These are phyloP conservation scores for Ochropacha duplaris DNA, from an alignment of 2,888 invertebrate genomes.

Conservation along the genomic window DNA sequence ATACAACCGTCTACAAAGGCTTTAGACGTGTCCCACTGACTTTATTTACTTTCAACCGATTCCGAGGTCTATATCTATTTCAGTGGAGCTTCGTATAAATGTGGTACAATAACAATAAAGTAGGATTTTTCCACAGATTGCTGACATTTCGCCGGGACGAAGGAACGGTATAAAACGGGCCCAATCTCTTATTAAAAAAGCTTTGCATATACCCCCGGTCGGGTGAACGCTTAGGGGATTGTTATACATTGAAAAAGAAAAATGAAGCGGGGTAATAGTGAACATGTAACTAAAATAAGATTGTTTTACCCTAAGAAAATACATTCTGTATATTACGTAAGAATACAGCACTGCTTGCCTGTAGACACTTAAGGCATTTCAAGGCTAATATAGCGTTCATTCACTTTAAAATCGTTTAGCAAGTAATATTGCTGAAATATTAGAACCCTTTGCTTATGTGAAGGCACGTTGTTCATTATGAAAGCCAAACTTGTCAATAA, in stretches of 20 bases:
- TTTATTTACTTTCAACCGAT: conserved; percentile 73
- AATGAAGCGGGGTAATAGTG: conserved; percentile 29
- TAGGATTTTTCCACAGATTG: conserved; percentile 73
- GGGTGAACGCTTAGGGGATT: conserved; percentile 40
- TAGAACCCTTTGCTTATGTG: not conserved
- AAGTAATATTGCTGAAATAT: not conserved
- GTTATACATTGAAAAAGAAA: conserved; percentile 26
- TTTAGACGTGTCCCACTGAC: conserved; percentile 43
- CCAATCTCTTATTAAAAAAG: conserved; percentile 73
- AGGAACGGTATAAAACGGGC: conserved; percentile 61
- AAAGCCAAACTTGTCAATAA: conserved; percentile 6
- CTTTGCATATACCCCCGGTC: conserved; percentile 60
- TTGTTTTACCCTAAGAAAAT: conserved; percentile 3
- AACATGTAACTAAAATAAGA: conserved; percentile 21
- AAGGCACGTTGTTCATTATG: not conserved
- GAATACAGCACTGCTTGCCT: not conserved
- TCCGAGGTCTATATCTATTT: conserved; percentile 72
- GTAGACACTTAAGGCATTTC: not conserved
- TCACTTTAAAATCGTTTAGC: not conserved
- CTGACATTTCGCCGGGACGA: conserved; percentile 74
- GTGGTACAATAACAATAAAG: conserved; percentile 78
- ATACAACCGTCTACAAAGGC: conserved; percentile 54
- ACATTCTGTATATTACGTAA: not conserved
- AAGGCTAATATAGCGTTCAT: not conserved
- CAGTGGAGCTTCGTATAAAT: conserved; percentile 67